phyloP scores from a whole-genome alignment of 2,113 vertebrate genomes.

The Chelonoidis abingdonii region DNA sequence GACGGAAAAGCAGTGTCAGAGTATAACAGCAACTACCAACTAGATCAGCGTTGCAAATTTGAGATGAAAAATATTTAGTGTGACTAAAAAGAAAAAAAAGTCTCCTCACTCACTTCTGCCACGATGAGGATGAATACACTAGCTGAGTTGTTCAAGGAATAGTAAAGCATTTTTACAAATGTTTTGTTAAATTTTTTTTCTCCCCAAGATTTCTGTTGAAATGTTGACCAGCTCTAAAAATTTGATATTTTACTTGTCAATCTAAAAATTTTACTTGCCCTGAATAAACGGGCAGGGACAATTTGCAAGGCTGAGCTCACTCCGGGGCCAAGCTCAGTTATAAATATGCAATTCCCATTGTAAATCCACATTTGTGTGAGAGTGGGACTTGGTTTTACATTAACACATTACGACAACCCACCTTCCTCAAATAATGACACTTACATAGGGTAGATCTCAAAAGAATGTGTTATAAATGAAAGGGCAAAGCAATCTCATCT shows the following conservation, averaged over 20 bases:
- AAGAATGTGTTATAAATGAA: background rate
- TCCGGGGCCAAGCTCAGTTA: background rate
- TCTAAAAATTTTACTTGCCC: background rate
- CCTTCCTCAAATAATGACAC: background rate
- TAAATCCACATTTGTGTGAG: background rate
- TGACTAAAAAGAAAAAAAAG: background rate
- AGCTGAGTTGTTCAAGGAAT: background rate
- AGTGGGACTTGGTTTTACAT: background rate
- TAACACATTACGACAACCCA: background rate
- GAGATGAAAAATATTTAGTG: background rate
- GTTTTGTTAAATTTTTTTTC: background rate
- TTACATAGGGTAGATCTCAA: background rate
- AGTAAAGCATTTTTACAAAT: background rate
- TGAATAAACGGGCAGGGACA: background rate
- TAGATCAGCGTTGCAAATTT: background rate
- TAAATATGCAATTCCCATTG: background rate
- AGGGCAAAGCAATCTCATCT: background rate
- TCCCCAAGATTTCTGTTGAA: background rate
- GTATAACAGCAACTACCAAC: background rate
- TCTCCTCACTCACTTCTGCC: background rate
- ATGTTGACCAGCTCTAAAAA: background rate
- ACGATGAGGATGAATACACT: background rate
- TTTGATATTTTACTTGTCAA: background rate
- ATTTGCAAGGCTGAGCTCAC: background rate
- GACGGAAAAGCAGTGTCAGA: conserved; percentile 57